phyloP scores from a whole-genome alignment of 2,113 vertebrate genomes.

The Lepus timidus region DNA sequence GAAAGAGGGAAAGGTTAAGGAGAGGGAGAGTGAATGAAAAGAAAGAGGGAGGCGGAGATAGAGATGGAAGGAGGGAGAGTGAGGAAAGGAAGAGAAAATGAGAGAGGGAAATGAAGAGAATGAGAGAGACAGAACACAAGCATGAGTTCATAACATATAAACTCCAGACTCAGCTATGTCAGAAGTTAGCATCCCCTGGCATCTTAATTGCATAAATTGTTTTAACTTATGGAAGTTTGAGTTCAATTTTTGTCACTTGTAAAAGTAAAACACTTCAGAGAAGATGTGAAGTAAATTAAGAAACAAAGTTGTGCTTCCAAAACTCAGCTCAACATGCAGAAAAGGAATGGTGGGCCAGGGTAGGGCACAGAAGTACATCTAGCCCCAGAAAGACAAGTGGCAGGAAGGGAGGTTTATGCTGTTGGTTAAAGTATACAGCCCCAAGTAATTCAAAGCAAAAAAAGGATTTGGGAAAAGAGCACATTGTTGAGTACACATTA shows the following conservation, averaged over 20 bases:
- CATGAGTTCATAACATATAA: neutral
- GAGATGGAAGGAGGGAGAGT: neutral
- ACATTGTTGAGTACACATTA: neutral
- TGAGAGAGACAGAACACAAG: neutral
- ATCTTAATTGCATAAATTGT: neutral
- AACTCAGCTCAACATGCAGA: neutral
- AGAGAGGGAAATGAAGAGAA: neutral
- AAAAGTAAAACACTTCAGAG: neutral
- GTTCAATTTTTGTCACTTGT: neutral
- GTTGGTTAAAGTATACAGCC: neutral
- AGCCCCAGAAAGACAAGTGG: neutral
- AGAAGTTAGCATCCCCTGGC: neutral
- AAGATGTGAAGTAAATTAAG: slow-evolving; percentile 22
- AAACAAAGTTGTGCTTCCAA: neutral
- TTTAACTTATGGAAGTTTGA: neutral
- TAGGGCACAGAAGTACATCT: neutral
- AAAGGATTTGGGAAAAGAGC: neutral
- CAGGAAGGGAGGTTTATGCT: neutral
- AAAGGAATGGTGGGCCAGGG: neutral
- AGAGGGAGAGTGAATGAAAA: too few relatives aligned
- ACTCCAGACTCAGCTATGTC: neutral
- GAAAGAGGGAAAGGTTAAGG: neutral
- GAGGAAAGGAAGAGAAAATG: too few relatives aligned
- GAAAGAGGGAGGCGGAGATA: too few relatives aligned
- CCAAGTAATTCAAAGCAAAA: neutral